These are phyloP conservation scores for Idris sp. DNA, from an alignment of 1,140 invertebrate species.

Conservation along the genomic window DNA sequence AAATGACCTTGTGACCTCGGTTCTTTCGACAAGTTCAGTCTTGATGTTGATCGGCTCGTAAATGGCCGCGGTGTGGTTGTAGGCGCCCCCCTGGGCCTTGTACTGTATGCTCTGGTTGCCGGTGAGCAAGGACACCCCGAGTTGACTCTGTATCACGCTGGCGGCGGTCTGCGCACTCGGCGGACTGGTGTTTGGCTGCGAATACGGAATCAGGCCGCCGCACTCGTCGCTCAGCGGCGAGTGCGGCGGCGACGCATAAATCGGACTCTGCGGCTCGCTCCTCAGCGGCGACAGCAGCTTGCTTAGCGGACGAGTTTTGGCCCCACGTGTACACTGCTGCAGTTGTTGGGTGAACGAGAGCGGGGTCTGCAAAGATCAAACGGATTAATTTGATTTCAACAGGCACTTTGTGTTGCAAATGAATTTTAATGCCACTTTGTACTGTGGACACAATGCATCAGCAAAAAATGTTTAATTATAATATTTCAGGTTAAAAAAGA, in stretches of 20 bases:
- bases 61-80: constrained; percentile 73
- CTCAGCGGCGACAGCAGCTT: constrained; percentile 84
- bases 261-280: constrained; percentile 87
- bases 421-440: no score
- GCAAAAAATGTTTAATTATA: no score
- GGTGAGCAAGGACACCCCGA: constrained; percentile 73
- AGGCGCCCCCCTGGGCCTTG: constrained; percentile 69
- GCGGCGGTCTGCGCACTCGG: constrained; percentile 75
- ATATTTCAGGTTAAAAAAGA: no score
- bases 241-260: constrained; percentile 90
- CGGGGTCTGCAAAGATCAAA: constrained; percentile 73
- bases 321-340: constrained; percentile 82
- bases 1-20: constrained; percentile 70
- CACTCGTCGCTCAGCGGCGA: constrained; percentile 88
- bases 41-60: constrained; percentile 77
- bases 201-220: constrained; percentile 80
- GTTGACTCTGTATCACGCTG: constrained; percentile 75
- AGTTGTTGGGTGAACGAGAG: constrained; percentile 88
- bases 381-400: background rate
- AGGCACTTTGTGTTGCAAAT: no score
- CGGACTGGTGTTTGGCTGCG: constrained; percentile 75
- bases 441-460: no score
- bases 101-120: constrained; percentile 74
- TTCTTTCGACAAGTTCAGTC: constrained; percentile 73
- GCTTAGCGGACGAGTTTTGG: constrained; percentile 80